Evolutionary conservation across 2,113 vertebrate species (phyloP).

Genomic region (Chloebia gouldiae): DNA sequence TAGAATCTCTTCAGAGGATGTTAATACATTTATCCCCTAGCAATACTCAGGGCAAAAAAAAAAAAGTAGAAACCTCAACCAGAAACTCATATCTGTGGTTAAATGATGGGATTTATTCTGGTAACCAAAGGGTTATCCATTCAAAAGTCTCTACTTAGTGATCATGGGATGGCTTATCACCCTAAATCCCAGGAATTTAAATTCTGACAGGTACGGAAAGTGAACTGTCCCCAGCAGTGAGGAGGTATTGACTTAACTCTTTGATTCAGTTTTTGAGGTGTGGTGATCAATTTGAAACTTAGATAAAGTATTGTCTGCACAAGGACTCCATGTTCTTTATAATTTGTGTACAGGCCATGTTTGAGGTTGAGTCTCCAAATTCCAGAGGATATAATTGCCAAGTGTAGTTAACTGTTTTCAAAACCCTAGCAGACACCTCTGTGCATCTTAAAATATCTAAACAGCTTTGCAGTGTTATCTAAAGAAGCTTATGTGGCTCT

Average conservation of each 20-base stretch:
- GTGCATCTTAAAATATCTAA: background rate
- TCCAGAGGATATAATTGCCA: background rate
- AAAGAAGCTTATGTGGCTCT: background rate
- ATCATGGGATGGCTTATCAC: background rate
- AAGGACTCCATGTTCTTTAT: background rate
- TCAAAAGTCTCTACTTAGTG: background rate
- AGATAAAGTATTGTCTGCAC: background rate
- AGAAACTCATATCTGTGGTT: background rate
- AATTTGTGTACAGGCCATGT: background rate
- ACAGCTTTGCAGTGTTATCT: background rate
- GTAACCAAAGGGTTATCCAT: background rate
- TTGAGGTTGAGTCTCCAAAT: background rate
- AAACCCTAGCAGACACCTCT: background rate
- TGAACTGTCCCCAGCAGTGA: background rate
- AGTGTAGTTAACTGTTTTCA: background rate
- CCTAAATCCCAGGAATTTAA: background rate
- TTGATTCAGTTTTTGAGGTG: background rate
- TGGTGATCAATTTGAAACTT: background rate
- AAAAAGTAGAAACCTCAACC: background rate
- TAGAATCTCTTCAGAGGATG: background rate
- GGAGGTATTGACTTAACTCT: background rate
- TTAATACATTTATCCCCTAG: background rate
- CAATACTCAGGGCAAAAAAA: background rate
- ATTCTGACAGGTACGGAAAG: background rate
- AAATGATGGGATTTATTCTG: background rate